Evolutionary conservation across 2,797 vertebrate species (phyloP).

Genomic region (Mycteria americana): DNA sequence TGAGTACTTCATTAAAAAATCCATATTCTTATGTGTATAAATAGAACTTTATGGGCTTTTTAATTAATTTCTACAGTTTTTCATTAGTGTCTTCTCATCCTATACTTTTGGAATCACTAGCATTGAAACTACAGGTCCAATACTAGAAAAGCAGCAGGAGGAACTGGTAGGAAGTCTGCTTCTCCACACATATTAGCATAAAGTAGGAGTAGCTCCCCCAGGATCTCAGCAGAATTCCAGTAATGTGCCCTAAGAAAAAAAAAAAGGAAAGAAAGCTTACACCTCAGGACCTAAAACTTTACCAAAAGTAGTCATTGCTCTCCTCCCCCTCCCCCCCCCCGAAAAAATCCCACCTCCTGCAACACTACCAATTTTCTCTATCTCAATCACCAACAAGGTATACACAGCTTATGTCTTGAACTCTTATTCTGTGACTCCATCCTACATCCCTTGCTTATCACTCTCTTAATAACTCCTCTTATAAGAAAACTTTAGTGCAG

Average conservation of each 20-base stretch:
- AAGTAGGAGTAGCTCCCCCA: background rate
- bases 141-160: background rate
- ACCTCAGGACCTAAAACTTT: background rate
- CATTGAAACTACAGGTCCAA: background rate
- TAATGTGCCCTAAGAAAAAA: background rate
- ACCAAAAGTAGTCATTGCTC: background rate
- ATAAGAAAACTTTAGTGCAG: background rate
- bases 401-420: background rate
- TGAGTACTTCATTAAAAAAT: background rate
- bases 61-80: slow-evolving; percentile 12
- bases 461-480: background rate
- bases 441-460: background rate
- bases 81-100: background rate
- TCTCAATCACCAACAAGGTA: background rate
- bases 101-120: background rate
- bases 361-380: background rate
- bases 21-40: background rate
- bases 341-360: background rate
- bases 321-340: too few relatives aligned
- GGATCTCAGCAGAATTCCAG: background rate
- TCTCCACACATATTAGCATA: background rate
- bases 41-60: background rate
- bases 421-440: background rate
- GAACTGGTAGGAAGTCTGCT: background rate
- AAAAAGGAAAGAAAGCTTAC: background rate